Percentiles rank a stretch among this genome's conserved stretches.
Conservation (phyloP, 2,797 vertebrate species). For the Geotrypetes seraphini region DNA sequence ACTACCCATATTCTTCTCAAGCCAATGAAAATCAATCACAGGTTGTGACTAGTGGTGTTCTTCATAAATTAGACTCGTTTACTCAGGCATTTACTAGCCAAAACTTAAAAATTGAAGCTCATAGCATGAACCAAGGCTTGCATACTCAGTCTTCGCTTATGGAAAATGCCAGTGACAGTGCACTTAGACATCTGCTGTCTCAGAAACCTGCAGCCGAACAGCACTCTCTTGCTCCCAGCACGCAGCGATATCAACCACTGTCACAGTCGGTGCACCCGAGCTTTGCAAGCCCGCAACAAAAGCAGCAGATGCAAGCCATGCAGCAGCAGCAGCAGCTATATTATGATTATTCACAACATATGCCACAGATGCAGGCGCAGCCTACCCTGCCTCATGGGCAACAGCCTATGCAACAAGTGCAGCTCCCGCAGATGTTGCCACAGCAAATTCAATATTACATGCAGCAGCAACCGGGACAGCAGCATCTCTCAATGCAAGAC, state of each 20-base stretch:
- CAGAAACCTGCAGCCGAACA: constrained; percentile 50
- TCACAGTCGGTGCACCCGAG: constrained; percentile 50
- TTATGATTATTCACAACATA: constrained; percentile 59
- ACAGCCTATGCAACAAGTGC: constrained; percentile 37
- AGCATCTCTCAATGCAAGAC: constrained; percentile 46
- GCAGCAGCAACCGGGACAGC: constrained; percentile 37
- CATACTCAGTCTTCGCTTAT: constrained; percentile 44
- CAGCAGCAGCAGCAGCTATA: constrained; percentile 49
- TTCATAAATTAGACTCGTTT: constrained; percentile 74
- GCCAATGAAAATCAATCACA: constrained; percentile 44
- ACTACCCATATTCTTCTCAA: constrained; percentile 49
- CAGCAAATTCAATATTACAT: constrained; percentile 58
- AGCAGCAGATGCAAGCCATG: constrained; percentile 51
- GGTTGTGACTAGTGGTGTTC: constrained; percentile 57
- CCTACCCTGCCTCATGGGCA: constrained; percentile 46
- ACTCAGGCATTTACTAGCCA: constrained; percentile 73
- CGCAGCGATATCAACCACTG: constrained; percentile 50
- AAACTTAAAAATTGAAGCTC: constrained; percentile 63
- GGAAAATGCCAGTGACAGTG: constrained; percentile 48
- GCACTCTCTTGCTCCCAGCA: constrained; percentile 21
- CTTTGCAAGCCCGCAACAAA: constrained; percentile 44
- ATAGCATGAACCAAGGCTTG: constrained; percentile 59
- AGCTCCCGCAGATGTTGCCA: constrained; percentile 46
- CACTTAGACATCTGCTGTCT: constrained; percentile 61
- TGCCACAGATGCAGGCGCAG: constrained; percentile 49